phyloP scores from a whole-genome alignment of 2,888 invertebrate genomes.

The Xanthia icteritia region DNA sequence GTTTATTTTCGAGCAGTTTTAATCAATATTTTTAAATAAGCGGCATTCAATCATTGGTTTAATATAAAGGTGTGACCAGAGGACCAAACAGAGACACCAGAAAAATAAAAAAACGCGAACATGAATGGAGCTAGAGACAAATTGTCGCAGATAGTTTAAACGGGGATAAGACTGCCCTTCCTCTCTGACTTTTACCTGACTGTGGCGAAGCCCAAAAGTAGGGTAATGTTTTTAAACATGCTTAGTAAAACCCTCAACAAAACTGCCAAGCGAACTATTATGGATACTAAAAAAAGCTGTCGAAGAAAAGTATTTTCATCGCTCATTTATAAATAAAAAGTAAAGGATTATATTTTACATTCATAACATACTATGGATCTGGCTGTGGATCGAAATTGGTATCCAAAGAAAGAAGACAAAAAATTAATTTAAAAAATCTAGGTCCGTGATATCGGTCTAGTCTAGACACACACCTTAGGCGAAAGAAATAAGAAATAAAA shows the following conservation, averaged over 20 bases:
- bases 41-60: slow-evolving; percentile 28
- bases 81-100: no score
- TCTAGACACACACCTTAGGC: slow-evolving; percentile 22
- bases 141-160: background rate
- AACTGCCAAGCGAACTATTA: background rate
- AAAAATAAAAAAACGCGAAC: background rate
- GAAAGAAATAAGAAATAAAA: slow-evolving; percentile 39
- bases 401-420: no score
- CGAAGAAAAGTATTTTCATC: background rate
- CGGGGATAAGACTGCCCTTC: background rate
- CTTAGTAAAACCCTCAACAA: background rate
- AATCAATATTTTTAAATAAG: slow-evolving; percentile 41
- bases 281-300: no score
- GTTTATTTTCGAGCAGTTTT: slow-evolving; percentile 34
- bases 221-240: background rate
- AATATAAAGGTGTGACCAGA: slow-evolving; percentile 3
- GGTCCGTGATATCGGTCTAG: background rate
- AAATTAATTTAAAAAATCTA: background rate
- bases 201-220: background rate
- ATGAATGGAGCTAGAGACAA: background rate
- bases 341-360: background rate
- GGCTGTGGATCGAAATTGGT: background rate
- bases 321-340: background rate
- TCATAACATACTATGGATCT: background rate
- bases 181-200: background rate